Evolutionary conservation across 2,113 vertebrate species (phyloP).

Genomic region (Hypanus sabinus): DNA sequence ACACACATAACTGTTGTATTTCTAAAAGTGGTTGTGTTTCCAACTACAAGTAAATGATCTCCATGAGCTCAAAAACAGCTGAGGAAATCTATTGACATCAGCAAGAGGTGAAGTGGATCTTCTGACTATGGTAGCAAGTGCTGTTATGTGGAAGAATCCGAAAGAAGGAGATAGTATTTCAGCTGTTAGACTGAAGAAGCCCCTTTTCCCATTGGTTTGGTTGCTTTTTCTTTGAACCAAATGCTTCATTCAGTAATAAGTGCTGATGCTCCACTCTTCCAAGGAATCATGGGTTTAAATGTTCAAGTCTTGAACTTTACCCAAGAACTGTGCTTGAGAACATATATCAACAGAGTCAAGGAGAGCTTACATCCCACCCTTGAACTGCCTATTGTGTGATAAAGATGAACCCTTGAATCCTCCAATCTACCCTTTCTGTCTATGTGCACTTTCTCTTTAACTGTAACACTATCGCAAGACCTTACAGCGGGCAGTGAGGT

Average conservation of each 20-base stretch:
- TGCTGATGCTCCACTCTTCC: no score
- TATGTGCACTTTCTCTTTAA: no score
- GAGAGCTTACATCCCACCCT: no score
- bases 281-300: not conserved
- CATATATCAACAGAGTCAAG: no score
- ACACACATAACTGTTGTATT: not conserved
- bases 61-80: not conserved
- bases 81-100: not conserved
- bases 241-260: not conserved
- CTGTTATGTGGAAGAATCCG: not conserved
- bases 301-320: not conserved
- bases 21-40: not conserved
- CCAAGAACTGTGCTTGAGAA: not conserved
- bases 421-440: no score
- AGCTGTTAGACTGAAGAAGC: not conserved
- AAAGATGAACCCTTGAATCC: no score
- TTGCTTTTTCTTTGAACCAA: not conserved
- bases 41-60: not conserved
- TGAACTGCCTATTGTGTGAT: no score
- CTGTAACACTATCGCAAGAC: no score
- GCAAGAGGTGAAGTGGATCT: not conserved
- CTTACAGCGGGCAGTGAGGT: no score
- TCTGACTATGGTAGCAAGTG: not conserved
- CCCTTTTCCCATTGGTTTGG: not conserved
- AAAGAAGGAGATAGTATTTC: not conserved